Evolutionary conservation across 2,797 vertebrate species (phyloP).

Genomic region (Hippopotamyrus pictus): DNA sequence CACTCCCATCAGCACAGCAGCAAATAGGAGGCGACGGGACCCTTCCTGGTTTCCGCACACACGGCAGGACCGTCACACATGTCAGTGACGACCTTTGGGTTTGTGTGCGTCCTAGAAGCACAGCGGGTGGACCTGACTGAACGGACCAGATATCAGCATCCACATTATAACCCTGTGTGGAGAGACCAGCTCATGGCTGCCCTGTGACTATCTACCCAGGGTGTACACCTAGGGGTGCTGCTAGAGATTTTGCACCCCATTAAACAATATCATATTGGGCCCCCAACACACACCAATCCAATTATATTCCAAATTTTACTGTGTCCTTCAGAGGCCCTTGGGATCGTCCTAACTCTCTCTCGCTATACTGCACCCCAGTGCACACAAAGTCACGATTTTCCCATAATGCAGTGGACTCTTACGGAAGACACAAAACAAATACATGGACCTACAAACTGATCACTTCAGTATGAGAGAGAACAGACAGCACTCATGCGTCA

Average conservation of each 20-base stretch:
- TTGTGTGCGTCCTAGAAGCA: slow-evolving; percentile 52
- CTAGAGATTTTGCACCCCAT: neutral
- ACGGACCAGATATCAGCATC: neutral
- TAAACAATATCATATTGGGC: neutral
- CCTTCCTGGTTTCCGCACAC: slow-evolving; percentile 63
- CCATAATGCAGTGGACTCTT: neutral
- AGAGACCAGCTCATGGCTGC: neutral
- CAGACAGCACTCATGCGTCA: neutral
- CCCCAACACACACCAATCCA: neutral
- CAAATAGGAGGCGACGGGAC: slow-evolving; percentile 72
- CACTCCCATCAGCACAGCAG: slow-evolving; percentile 63
- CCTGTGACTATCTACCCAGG: neutral
- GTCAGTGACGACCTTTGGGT: slow-evolving; percentile 62
- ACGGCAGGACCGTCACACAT: slow-evolving; percentile 61
- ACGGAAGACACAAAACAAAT: neutral
- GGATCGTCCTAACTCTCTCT: neutral
- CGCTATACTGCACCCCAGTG: neutral
- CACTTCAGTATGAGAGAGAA: neutral
- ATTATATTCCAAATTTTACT: neutral
- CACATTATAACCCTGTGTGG: neutral
- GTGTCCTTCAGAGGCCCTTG: neutral
- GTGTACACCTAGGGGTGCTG: neutral
- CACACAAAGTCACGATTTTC: neutral
- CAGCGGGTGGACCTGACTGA: neutral
- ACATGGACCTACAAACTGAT: neutral